Evolutionary conservation across 2,797 vertebrate species (phyloP), one percentile per base, ranked within the genome.

Genomic region (Nothura maculosa): DNA sequence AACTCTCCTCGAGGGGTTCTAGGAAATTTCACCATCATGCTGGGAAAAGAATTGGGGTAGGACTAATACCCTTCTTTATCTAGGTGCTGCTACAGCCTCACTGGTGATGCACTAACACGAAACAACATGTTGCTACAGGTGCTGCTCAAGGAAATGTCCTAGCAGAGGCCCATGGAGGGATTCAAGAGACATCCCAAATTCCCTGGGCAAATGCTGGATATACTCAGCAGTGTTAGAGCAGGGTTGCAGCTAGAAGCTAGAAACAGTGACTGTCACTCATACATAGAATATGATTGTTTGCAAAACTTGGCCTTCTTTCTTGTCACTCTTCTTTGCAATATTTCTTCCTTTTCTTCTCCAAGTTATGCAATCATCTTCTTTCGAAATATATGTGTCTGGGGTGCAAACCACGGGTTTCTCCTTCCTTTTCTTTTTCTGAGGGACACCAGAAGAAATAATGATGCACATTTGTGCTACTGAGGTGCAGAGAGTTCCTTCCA

Each of bases 11-110:
- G 8, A 87, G 81, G 84, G 64, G 25, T 7, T 32, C 16, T n/a
- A 83, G 60, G 60, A 69, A 69, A 69, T 95, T 84, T 85, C 89
- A 57, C n/a, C 84, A 87, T 14, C 88, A 25, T 34, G 12, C 61
- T 50, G 4, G 62, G 92, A 61, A 78, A 84, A 82, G 87, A 85
- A 64, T 3, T n/a, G 90, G 54, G 64, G 50, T 89, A 27, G 80
- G 42, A n/a, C 19, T 11, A 45, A 57, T 24, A 75, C 8, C 57
- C 45, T n/a, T 52, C 52, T 69, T 28, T 8, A 34, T 27, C 27
- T 43, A 6, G 15, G 18, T n/a, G 21, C 83, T 80, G 75, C 70
- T 73, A 48, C 40, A 50, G 77, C 68, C 61, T 76, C 10, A 1
- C 1, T 50, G 28, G 34, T 24, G 24, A 30, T 67, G 82, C n/a